phyloP scores from a whole-genome alignment of 2,888 invertebrate genomes.

The Ophonus ardosiacus region DNA sequence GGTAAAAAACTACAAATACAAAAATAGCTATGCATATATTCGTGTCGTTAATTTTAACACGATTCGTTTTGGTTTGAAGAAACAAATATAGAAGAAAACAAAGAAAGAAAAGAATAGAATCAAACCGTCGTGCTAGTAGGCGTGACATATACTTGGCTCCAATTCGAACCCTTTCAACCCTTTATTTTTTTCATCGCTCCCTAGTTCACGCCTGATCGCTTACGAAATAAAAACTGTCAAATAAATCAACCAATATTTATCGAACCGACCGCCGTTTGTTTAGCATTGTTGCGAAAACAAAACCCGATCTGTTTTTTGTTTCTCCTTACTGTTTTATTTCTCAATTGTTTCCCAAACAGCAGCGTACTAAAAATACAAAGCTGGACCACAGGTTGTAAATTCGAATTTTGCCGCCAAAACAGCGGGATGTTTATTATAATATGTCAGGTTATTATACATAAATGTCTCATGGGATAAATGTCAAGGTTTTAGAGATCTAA shows the following conservation, averaged over 20 bases:
- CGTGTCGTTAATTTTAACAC: neutral
- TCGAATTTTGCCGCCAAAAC: slow-evolving; percentile 47
- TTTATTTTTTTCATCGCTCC: slow-evolving; percentile 45
- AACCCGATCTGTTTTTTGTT: slow-evolving; percentile 37
- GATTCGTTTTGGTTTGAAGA: neutral
- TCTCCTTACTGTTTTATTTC: slow-evolving; percentile 14
- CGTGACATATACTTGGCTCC: slow-evolving; percentile 17
- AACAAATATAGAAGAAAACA: neutral
- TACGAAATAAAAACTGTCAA: slow-evolving; percentile 46
- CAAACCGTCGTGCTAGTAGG: slow-evolving; percentile 33
- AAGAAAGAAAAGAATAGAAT: neutral
- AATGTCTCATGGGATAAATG: slow-evolving; percentile 32
- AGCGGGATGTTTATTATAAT: slow-evolving; percentile 18
- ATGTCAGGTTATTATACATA: slow-evolving; percentile 34
- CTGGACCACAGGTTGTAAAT: slow-evolving; percentile 53
- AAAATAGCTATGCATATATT: too few relatives aligned
- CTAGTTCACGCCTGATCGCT: slow-evolving; percentile 51
- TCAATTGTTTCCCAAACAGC: slow-evolving; percentile 45
- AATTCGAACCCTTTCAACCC: slow-evolving; percentile 48
- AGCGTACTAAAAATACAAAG: slow-evolving; percentile 27
- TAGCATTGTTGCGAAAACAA: slow-evolving; percentile 56
- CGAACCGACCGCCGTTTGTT: slow-evolving; percentile 54
- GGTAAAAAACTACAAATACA: too few relatives aligned
- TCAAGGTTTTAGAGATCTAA: slow-evolving; percentile 26
- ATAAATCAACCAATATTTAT: slow-evolving; percentile 56